Evolutionary conservation across 2,797 vertebrate species (phyloP).

Genomic region (Lutjanus campechanus): DNA sequence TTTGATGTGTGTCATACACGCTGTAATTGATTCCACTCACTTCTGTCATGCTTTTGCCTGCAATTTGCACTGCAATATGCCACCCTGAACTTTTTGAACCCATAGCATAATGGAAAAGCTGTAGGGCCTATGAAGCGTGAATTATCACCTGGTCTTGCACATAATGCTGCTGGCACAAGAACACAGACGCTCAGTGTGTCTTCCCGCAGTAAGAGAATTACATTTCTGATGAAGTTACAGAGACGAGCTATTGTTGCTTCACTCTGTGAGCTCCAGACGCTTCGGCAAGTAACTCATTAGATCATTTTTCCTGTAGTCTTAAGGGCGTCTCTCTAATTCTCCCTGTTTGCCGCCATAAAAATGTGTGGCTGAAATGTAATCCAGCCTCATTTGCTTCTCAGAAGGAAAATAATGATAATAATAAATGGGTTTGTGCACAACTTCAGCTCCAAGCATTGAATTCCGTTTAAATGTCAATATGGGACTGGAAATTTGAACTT

Average conservation of each 20-base stretch:
- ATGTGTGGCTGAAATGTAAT: conserved; percentile 44
- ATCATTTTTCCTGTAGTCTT: conserved; percentile 21
- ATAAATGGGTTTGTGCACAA: conserved; percentile 21
- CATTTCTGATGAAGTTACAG: conserved; percentile 63
- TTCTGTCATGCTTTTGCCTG: conserved; percentile 79
- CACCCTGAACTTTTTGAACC: conserved; percentile 77
- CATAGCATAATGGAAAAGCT: conserved; percentile 78
- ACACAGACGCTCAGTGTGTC: conserved; percentile 49
- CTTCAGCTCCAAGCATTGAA: conserved; percentile 5
- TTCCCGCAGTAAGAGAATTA: conserved; percentile 47
- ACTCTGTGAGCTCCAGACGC: conserved; percentile 38
- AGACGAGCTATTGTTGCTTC: conserved; percentile 45
- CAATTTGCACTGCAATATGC: conserved; percentile 80
- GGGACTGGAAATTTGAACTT: neutral
- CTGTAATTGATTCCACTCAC: conserved; percentile 84
- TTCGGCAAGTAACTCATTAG: conserved; percentile 51
- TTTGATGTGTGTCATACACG: conserved; percentile 81
- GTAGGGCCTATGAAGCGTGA: conserved; percentile 71
- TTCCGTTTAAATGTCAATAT: conserved; percentile 11
- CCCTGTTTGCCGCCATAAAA: conserved; percentile 26
- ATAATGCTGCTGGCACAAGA: conserved; percentile 68
- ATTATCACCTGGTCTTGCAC: conserved; percentile 80
- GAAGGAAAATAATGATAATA: conserved; percentile 22
- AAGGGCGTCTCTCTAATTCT: conserved; percentile 15
- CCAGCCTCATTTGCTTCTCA: conserved; percentile 37